phyloP scores from a whole-genome alignment of 2,113 vertebrate genomes.

The Aegypius monachus region DNA sequence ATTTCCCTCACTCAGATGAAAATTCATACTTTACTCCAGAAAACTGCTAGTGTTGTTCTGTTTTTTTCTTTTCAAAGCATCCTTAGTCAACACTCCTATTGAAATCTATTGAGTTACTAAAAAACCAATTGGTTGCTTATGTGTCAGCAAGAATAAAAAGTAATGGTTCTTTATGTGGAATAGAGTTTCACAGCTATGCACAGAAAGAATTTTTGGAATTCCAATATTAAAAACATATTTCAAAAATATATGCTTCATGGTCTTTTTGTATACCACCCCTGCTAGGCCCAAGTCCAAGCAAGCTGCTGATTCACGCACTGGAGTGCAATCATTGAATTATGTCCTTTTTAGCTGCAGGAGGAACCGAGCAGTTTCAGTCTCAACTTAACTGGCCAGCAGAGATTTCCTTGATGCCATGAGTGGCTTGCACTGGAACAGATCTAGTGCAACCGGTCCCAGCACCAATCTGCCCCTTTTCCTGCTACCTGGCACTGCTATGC shows the following conservation, averaged over 20 bases:
- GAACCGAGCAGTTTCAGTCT: background rate
- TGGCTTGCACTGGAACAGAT: too few species aligned
- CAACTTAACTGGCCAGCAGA: background rate
- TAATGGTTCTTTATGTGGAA: background rate
- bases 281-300: background rate
- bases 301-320: background rate
- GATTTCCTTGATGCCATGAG: background rate
- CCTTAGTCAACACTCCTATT: background rate
- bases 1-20: background rate
- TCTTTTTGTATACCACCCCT: background rate
- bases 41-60: background rate
- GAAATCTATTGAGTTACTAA: background rate
- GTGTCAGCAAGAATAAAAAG: background rate
- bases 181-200: background rate
- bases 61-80: background rate
- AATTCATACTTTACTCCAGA: background rate
- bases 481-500: background rate
- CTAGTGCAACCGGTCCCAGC: rapidly evolving
- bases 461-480: background rate
- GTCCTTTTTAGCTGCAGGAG: background rate
- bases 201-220: background rate
- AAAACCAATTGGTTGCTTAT: background rate
- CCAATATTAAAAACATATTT: background rate
- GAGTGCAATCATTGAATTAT: background rate
- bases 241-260: background rate